These are phyloP conservation scores for Hippocampus zosterae DNA, from an alignment of 2,113 vertebrate species.

Conservation along the genomic window DNA sequence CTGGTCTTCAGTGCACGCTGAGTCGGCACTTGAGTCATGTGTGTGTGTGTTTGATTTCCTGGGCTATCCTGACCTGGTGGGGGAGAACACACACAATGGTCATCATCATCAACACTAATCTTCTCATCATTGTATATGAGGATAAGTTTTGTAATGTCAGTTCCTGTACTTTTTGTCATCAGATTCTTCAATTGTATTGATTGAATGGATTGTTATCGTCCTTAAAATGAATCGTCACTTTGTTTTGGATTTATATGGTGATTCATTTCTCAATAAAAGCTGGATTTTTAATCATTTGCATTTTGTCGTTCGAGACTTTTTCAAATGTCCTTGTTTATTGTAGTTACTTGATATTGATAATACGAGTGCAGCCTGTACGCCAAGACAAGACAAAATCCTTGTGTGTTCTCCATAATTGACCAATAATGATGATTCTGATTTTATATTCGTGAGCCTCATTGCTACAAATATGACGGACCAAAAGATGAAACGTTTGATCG, in stretches of 20 bases:
- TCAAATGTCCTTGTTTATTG: no score
- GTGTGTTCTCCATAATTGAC: no score
- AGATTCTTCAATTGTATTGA: not conserved
- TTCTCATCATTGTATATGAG: not conserved
- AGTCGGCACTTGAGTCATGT: not conserved
- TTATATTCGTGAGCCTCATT: no score
- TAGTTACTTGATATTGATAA: no score
- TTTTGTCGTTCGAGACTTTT: no score
- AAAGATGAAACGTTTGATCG: no score
- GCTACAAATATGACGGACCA: no score
- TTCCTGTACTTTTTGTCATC: not conserved
- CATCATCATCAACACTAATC: not conserved
- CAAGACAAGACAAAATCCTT: no score
- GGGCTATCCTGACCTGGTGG: not conserved
- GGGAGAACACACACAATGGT: not conserved
- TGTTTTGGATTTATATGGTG: not conserved
- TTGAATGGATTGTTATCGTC: not conserved
- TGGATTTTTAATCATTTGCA: no score
- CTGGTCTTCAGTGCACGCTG: slow-evolving; percentile 29
- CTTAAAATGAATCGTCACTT: not conserved
- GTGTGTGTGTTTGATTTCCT: not conserved
- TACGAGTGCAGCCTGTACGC: no score
- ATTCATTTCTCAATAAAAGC: no score
- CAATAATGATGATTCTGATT: no score
- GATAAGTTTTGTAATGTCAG: not conserved